Percentiles rank a stretch among this genome's conserved stretches.
These are phyloP conservation scores for Galleria mellonella DNA, from an alignment of 1,140 invertebrate genomes.

Conservation along the genomic window DNA sequence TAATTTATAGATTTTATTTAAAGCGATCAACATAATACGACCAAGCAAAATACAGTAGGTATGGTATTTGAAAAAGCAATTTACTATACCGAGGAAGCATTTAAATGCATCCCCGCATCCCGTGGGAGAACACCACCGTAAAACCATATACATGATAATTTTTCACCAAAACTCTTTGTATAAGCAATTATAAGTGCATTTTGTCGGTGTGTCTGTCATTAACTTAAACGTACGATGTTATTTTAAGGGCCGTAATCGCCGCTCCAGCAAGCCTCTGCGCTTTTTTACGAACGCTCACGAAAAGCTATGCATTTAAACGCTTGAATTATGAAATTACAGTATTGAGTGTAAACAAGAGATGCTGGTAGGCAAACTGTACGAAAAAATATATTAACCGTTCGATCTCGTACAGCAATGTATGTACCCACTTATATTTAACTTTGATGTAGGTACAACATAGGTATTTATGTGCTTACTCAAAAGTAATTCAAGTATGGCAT, in stretches of 20 bases:
- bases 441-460: no score
- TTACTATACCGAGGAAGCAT: no score
- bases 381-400: conserved; percentile 4
- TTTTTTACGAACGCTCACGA: conserved; percentile 65
- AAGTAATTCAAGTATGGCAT: no score
- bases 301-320: conserved; percentile 74
- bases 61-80: no score
- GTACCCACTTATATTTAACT: no score
- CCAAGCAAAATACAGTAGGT: neutral
- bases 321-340: conserved; percentile 73
- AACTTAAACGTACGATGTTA: conserved; percentile 74
- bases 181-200: conserved; percentile 71
- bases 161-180: conserved; percentile 69
- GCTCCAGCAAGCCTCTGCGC: conserved; percentile 48
- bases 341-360: conserved; percentile 58
- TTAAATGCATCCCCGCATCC: conserved; percentile 9
- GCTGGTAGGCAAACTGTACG: conserved; percentile 8
- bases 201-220: conserved; percentile 70
- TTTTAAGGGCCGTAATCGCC: conserved; percentile 68
- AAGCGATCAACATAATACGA: conserved; percentile 15
- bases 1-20: conserved; percentile 5
- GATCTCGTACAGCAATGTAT: neutral
- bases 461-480: no score
- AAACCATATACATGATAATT: conserved; percentile 53
- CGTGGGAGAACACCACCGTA: conserved; percentile 33